Evolutionary conservation across 2,888 invertebrate genomes (phyloP).

Genomic region (Adelphocoris suturalis): DNA sequence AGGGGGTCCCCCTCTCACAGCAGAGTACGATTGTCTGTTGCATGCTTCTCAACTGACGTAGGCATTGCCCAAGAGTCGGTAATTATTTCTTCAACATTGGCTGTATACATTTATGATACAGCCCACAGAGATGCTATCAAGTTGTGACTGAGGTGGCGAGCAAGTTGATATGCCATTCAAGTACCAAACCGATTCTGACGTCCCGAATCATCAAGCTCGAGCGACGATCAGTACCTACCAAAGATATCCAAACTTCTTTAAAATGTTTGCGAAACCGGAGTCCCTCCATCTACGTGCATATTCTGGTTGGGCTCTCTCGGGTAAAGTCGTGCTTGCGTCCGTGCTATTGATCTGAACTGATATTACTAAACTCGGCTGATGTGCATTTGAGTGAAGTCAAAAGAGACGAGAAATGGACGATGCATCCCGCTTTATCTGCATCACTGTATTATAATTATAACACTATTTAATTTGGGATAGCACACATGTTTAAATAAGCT

Average conservation of each 20-base stretch:
- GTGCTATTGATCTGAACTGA: constrained; percentile 56
- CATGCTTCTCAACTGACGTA: constrained; percentile 15
- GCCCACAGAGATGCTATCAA: not conserved
- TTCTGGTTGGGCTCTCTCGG: constrained; percentile 44
- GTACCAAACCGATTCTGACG: no score
- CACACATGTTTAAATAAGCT: no score
- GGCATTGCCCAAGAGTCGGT: not conserved
- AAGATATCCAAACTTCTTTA: no score
- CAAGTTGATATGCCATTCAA: no score
- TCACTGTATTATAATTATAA: no score
- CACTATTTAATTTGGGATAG: no score
- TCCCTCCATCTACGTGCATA: not conserved
- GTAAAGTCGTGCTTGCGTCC: constrained; percentile 39
- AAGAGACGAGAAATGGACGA: not conserved
- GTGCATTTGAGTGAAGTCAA: constrained; percentile 37
- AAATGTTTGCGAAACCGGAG: not conserved
- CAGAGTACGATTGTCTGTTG: constrained; percentile 4
- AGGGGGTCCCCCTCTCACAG: not conserved
- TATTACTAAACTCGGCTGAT: constrained; percentile 46
- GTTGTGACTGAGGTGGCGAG: not conserved
- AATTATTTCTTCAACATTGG: not conserved
- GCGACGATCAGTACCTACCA: no score
- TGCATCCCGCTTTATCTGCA: not conserved
- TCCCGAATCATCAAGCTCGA: no score
- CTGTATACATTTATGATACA: not conserved